Conservation (phyloP, 2,797 vertebrate species). For the Xiphophorus birchmanni region DNA sequence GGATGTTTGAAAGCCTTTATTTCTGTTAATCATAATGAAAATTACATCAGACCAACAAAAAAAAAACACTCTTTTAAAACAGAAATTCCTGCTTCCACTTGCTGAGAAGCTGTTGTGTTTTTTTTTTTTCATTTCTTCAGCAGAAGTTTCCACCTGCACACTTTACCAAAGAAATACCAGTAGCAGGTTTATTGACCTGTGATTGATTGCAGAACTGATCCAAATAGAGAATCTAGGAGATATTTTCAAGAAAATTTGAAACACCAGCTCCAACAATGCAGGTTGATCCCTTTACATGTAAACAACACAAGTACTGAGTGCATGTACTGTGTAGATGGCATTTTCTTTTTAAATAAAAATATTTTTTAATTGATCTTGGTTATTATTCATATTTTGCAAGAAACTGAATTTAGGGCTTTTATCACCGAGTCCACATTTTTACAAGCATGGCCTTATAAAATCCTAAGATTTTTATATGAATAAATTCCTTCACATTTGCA, state of each 20-base stretch:
- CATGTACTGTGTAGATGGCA: not conserved
- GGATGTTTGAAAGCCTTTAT: too few species aligned
- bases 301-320: not conserved
- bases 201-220: not conserved
- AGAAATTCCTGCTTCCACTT: too few species aligned
- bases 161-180: not conserved
- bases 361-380: not conserved
- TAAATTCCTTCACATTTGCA: not conserved
- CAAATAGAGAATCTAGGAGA: not conserved
- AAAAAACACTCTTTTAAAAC: too few species aligned
- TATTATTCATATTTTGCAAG: not conserved
- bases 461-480: too few species aligned
- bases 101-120: too few species aligned
- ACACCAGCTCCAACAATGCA: not conserved
- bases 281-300: not conserved
- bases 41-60: too few species aligned
- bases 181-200: not conserved
- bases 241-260: not conserved
- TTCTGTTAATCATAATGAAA: too few species aligned
- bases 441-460: not conserved
- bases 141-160: not conserved
- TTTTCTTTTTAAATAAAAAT: not conserved
- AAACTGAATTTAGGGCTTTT: not conserved
- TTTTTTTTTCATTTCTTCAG: too few species aligned
- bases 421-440: not conserved